Conservation (phyloP, 2,888 invertebrate genomes). For the Acanthococcus lagerstroemiae region DNA sequence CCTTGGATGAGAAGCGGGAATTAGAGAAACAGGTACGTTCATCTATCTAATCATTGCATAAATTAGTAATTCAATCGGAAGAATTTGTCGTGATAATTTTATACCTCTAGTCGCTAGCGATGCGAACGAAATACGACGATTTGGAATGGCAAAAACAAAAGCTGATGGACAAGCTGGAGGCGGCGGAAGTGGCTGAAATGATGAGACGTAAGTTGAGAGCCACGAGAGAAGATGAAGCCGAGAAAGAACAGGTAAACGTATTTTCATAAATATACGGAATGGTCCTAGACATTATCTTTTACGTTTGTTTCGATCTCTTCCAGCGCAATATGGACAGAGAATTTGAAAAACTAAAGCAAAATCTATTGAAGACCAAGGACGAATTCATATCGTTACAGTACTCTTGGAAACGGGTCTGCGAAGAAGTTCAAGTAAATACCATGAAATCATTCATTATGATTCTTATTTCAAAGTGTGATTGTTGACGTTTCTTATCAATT, state of each 20-base stretch:
- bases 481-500: background rate
- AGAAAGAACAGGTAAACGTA: background rate
- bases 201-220: background rate
- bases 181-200: constrained; percentile 4
- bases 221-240: background rate
- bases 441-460: background rate
- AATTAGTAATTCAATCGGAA: too few species aligned
- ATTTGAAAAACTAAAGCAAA: constrained; percentile 2
- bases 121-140: constrained; percentile 7
- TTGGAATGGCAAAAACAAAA: constrained; percentile 10
- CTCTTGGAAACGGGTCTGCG: constrained; percentile 2
- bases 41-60: too few species aligned
- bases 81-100: too few species aligned
- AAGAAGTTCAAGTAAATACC: constrained; percentile 4
- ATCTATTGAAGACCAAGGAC: background rate
- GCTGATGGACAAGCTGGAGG: constrained; percentile 10
- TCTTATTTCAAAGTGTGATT: too few species aligned
- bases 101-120: background rate
- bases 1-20: too few species aligned
- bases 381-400: background rate
- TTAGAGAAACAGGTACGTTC: too few species aligned
- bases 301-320: too few species aligned
- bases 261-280: too few species aligned
- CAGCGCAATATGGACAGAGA: constrained; percentile 3
- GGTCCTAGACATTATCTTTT: too few species aligned